These are phyloP conservation scores for Fregata magnificens DNA, from an alignment of 2,113 vertebrate genomes.

Conservation along the genomic window DNA sequence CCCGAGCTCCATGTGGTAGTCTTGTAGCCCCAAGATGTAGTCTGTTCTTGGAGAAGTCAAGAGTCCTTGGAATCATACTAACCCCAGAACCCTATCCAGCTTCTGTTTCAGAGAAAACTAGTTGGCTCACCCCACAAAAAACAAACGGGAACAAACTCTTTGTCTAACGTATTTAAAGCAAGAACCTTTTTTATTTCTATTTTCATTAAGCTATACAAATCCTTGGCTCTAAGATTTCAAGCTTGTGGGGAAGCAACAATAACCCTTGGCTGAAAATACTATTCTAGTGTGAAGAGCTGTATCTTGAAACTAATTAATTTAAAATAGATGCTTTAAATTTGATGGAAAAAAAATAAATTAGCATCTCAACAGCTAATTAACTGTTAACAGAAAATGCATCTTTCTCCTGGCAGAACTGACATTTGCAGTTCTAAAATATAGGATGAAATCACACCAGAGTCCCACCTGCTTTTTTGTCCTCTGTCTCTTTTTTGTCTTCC, in stretches of 20 bases:
- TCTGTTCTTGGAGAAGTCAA: background rate
- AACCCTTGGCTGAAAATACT: background rate
- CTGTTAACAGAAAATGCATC: background rate
- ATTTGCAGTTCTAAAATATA: background rate
- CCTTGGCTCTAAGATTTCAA: background rate
- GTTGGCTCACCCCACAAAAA: background rate
- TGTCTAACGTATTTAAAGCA: background rate
- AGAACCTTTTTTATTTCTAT: background rate
- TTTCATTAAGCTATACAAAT: background rate
- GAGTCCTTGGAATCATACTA: background rate
- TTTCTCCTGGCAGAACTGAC: background rate
- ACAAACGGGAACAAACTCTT: background rate
- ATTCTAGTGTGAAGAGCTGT: background rate
- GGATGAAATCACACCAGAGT: background rate
- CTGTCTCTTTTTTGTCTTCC: constrained; percentile 88
- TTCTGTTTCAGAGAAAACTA: background rate
- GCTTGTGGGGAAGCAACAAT: background rate
- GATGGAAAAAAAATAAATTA: background rate
- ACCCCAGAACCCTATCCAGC: background rate
- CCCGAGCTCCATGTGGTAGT: background rate
- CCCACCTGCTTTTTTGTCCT: constrained; percentile 89
- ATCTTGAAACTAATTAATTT: background rate
- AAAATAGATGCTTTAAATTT: background rate
- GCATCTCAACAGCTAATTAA: background rate
- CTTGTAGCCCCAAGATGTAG: background rate